These are phyloP conservation scores for Hemicordylus capensis DNA, from an alignment of 2,113 vertebrate genomes.

Conservation along the genomic window DNA sequence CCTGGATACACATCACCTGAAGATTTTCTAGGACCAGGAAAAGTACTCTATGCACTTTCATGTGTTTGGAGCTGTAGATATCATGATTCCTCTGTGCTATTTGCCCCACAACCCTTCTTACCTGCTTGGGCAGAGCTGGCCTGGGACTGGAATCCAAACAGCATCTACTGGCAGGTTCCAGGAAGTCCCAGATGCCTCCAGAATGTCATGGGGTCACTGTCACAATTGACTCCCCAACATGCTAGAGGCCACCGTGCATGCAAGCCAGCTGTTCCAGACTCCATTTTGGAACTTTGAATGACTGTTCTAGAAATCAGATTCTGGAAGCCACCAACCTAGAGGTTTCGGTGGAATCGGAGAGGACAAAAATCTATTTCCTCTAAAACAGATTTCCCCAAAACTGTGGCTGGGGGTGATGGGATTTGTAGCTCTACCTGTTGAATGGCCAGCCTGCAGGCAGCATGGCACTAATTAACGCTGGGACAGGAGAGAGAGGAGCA, in stretches of 20 bases:
- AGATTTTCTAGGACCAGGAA: not conserved
- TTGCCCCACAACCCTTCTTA: not conserved
- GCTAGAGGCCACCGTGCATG: not conserved
- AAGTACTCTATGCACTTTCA: not conserved
- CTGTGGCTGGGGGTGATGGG: too few relatives aligned
- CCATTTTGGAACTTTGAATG: not conserved
- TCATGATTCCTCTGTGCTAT: not conserved
- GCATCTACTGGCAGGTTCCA: not conserved
- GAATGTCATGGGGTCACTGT: not conserved
- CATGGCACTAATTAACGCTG: too few relatives aligned
- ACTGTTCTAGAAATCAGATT: not conserved
- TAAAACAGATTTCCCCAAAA: too few relatives aligned
- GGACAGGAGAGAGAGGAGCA: too few relatives aligned
- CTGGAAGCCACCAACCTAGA: not conserved
- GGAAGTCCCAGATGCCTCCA: not conserved
- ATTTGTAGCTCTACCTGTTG: too few relatives aligned
- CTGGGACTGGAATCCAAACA: not conserved
- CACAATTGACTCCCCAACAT: not conserved
- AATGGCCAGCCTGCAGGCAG: too few relatives aligned
- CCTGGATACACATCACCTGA: not conserved
- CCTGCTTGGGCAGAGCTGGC: not conserved
- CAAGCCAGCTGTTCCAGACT: not conserved
- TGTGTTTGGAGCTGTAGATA: not conserved
- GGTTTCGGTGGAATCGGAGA: not conserved
- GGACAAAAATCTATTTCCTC: too few relatives aligned